Base-by-base conservation (phyloP, 2,888 invertebrate species). In the Cyclophora punctaria region DNA sequence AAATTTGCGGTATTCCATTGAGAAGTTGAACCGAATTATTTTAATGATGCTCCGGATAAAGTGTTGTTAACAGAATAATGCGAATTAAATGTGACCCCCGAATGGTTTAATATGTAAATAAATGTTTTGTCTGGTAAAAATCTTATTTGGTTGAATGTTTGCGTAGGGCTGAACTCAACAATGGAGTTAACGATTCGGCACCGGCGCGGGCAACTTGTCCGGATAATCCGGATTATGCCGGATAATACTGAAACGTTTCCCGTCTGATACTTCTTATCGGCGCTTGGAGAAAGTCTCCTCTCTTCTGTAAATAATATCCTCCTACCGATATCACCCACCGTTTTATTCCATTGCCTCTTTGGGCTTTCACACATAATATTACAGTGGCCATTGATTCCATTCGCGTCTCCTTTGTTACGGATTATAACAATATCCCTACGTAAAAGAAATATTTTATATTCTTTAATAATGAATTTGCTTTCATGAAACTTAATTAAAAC, bases 171-270 rank as follows among this genome's bases (percentile, higher is more conserved):
- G 60, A 62, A 64, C 61, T 69, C 64, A 52, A 63, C 67, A 67
- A 71, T 71, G 69, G 67, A 67, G 67, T 63, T 65, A 62, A 63
- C 66, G 65, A 52, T 58, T 61, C 66, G 65, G 60, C 56, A 63
- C 66, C 67, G 63, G 63, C 64, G 59, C 62, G 69, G 64, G 67
- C 75, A 73, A 78, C 73, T 77, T 69, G 73, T 70, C 67, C 58
- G 75, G 78, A 80, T 82, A 67, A 83, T 80, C 80, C 78, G 75
- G 80, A 80, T 82, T 75, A 79, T 77, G 78, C 81, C 77, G 75
- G 79, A 80, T 82, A 76, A 80, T 76, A 62, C 71, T 64, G 57
- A 59, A 58, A 67, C 73, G 69, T 69, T 71, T 68, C 67, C 20
- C 68, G 64, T 64, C 66, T 69, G 69, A 73, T 70, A 66, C 72